These are phyloP conservation scores for Melitaea athalia DNA, from an alignment of 2,888 invertebrate genomes.

Conservation along the genomic window DNA sequence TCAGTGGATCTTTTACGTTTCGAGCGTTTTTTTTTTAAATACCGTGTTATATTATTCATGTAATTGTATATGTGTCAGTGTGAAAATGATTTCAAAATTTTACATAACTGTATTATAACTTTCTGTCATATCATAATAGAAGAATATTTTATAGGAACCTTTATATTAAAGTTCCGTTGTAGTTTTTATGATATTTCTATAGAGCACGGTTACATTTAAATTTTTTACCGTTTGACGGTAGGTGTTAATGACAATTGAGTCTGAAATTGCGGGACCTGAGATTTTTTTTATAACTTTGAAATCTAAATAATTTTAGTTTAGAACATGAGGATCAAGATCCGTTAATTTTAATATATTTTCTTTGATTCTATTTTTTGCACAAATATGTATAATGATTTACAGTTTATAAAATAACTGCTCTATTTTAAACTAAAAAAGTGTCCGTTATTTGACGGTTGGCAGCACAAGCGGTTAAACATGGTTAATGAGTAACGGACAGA, in stretches of 20 bases:
- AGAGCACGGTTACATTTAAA: conserved; percentile 24
- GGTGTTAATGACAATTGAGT: conserved; percentile 10
- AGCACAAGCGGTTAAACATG: conserved; percentile 49
- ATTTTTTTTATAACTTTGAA: neutral
- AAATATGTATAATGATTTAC: conserved; percentile 5
- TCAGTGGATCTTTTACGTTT: conserved; percentile 46
- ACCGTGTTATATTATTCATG: neutral
- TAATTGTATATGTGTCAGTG: conserved; percentile 4
- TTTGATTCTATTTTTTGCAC: neutral
- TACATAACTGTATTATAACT: conserved; percentile 5
- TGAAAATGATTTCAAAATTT: neutral
- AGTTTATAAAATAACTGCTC: conserved; percentile 33
- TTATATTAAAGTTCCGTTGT: conserved; percentile 11
- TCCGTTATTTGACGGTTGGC: conserved; percentile 43
- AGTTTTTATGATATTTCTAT: conserved; percentile 14
- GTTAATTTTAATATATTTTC: neutral
- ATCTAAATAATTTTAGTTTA: neutral
- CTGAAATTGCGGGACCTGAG: too few relatives aligned
- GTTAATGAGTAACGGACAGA: conserved; percentile 34
- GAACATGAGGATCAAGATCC: neutral
- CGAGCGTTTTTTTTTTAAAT: conserved; percentile 5
- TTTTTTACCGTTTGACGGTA: conserved; percentile 16
- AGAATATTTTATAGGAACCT: neutral
- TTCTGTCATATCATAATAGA: neutral
- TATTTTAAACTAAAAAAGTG: conserved; percentile 37